Evolutionary conservation across 2,888 invertebrate species (phyloP), one percentile per base, ranked within the genome.

Genomic region (Rotaria macrura): DNA sequence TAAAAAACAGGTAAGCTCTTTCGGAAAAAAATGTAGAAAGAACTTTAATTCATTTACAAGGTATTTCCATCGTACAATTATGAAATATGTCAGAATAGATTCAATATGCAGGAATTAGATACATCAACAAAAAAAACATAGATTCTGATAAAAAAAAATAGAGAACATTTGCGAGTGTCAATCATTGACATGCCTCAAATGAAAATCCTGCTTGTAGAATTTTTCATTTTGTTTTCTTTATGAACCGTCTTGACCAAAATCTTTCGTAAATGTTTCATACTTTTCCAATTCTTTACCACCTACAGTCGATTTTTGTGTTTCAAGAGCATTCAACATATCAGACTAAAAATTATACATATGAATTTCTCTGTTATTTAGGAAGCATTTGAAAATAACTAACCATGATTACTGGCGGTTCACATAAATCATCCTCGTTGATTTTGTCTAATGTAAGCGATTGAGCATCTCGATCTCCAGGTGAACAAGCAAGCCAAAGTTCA

Each of bases 391-490:
- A 49, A 49, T 17, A 49, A 29, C 49, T 74, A 91, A 97, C 96
- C 96, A 96, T 95, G 86, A 95, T 95, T 12, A 99, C 95, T 34
- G 95, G 94, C 29, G 99, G 98, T 91, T 98, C 98, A 86, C 94
- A 94, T 34, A 99, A 92, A 92, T 98, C 98, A 88, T 98, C 97
- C 72, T 96, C 94, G 2, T 95, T 95, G 6, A 99, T 96, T 88
- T 98, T 95, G 93, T 95, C 94, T 97, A 97, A 99, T 85, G 94
- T 94, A 98, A 98, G 98, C 92, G 97, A 96, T 57, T 95, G 92
- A 7, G 98, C 98, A 1, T 95, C 96, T 0, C 94, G 93, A 89
- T 95, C 95, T 0, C 98, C 98, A 12, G 99, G 97, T 0, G 97
- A 97, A 90, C 99, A 99, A 0, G 99, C 97, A 14, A 96, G 95